These are phyloP conservation scores for Phenganax stokvisi DNA, from an alignment of 92 coral and sea anemone genomes.

Conservation along the genomic window DNA sequence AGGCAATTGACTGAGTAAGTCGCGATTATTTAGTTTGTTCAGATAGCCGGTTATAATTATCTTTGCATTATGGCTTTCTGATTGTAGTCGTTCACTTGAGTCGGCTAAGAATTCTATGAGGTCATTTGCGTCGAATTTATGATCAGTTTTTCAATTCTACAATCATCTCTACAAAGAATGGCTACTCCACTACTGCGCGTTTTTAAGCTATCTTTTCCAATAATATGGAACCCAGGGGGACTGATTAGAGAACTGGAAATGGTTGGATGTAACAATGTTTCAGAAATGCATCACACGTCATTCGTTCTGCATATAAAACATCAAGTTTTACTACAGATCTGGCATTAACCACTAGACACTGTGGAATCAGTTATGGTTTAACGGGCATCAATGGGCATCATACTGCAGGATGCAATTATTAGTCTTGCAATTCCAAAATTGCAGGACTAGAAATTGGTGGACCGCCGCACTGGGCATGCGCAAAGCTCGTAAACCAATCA, in stretches of 20 bases:
- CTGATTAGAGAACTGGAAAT: conserved; percentile 23
- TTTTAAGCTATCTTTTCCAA: conserved; percentile 43
- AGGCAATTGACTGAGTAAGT: background rate
- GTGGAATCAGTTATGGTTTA: conserved; percentile 16
- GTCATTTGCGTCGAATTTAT: background rate
- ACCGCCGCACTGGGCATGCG: no score
- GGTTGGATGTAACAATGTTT: conserved; percentile 43
- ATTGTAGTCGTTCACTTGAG: background rate
- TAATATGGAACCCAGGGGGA: conserved; percentile 34
- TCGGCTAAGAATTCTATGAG: background rate
- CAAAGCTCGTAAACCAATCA: no score
- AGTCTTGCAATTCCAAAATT: no score
- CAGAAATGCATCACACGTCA: conserved; percentile 41
- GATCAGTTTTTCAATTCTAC: conserved; percentile 21
- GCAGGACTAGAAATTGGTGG: no score
- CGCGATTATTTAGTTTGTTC: background rate
- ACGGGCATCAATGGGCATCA: background rate
- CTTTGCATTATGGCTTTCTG: background rate
- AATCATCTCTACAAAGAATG: conserved; percentile 38
- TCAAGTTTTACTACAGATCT: conserved; percentile 55
- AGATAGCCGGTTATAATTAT: background rate
- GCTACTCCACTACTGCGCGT: conserved; percentile 45
- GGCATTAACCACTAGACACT: conserved; percentile 47
- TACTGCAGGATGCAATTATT: no score
- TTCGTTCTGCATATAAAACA: conserved; percentile 51